Base-by-base conservation (phyloP, 2,797 vertebrate genomes). In the Sarcophilus harrisii region DNA sequence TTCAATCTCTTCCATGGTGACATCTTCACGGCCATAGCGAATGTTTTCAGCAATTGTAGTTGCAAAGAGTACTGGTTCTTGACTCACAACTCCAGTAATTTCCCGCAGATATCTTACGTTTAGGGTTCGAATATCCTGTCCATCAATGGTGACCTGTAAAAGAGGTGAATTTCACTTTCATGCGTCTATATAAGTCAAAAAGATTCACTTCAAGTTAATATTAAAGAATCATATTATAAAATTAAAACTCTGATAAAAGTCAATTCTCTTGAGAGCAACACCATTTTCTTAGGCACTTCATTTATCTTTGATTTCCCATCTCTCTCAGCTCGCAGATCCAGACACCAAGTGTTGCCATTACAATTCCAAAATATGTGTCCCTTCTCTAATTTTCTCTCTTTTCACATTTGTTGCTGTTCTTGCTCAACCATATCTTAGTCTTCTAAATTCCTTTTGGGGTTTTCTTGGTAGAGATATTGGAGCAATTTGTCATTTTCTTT, bases 41-140 rank as follows among this genome's bases (percentile, higher is more conserved):
- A 99, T 99, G 98, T 99, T 99, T 97, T 99, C 99, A 0, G 99
- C 92, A 90, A 99, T 99, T 29, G 99, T 99, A 92, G 99, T 99
- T 95, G 99, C 99, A 94, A 99, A 99, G 87, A 99, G 98, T 96
- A 99, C 98, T 0, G 99, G 99, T 95, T 99, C 99, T 98, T 99
- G 99, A 96, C 99, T 99, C 97, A 99, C 99, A 95, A 99, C 99
- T 0, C 99, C 99, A 0, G 99, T 99, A 95, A 99, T 98, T 96
- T 99, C 99, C 94, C 99, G 98, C 95, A 99, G 98, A 97, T 98
- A 98, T 91, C 99, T 98, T 32, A 99, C 95, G 0, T 99, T 99
- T 38, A 99, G 98, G 49, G 98, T 98, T 91, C 99, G 99, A 60
- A 99, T 99, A 97, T 99, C 99, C 49, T 99, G 99, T 32, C 98